Conservation (phyloP, 2,113 vertebrate species). For the Gasterosteus aculeatus region DNA sequence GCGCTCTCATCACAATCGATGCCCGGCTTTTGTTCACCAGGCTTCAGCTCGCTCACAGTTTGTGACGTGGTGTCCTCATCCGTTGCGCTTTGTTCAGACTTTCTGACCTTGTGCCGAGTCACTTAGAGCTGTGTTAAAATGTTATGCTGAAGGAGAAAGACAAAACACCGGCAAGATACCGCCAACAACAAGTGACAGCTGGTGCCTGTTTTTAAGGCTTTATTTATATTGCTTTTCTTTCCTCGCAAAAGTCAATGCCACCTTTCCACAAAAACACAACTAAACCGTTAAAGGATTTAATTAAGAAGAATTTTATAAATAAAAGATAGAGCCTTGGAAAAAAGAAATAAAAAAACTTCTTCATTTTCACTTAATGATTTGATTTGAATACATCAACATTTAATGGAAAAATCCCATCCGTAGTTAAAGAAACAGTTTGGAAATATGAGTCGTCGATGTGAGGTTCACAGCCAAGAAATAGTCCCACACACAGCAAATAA, state of each 20-base stretch:
- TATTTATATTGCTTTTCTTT: neutral
- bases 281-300: neutral
- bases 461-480: neutral
- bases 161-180: neutral
- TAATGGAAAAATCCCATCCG: neutral
- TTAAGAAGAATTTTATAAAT: neutral
- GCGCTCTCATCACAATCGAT: slow-evolving; percentile 21
- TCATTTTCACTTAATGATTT: neutral
- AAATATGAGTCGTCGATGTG: neutral
- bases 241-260: neutral
- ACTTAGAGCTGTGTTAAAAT: neutral
- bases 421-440: neutral
- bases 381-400: neutral
- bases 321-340: neutral
- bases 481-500: neutral
- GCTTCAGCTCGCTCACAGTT: slow-evolving; percentile 14
- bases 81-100: slow-evolving; percentile 3
- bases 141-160: neutral
- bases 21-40: slow-evolving; percentile 5
- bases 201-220: neutral
- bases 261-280: neutral
- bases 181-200: neutral
- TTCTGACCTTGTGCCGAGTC: slow-evolving; percentile 16
- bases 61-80: slow-evolving; percentile 8
- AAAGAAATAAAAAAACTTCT: neutral